A percentile compares a stretch with the other conserved stretches of the same genome.
Evolutionary conservation across 2,113 vertebrate genomes (phyloP).

Genomic region (Eptesicus fuscus): DNA sequence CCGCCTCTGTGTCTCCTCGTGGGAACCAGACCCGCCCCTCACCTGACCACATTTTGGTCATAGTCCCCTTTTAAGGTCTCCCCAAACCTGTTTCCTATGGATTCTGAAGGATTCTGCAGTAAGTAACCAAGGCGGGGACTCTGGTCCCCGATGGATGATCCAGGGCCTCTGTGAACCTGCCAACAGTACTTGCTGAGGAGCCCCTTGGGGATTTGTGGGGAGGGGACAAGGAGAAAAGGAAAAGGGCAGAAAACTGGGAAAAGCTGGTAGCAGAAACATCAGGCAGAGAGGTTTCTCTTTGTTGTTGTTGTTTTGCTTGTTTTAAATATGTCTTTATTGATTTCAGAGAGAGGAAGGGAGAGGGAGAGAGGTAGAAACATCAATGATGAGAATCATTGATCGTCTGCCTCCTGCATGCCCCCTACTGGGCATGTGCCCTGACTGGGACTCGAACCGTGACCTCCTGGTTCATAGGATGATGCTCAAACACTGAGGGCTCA

Average conservation of each 20-base stretch:
- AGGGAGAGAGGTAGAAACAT: too few relatives aligned
- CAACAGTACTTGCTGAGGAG: not conserved
- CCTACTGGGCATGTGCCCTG: too few relatives aligned
- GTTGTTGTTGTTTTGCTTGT: too few relatives aligned
- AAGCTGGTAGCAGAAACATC: not conserved
- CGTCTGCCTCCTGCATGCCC: too few relatives aligned
- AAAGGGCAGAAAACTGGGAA: not conserved
- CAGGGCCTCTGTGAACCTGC: not conserved
- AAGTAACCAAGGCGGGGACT: not conserved
- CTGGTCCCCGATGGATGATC: not conserved
- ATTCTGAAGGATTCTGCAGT: rapidly evolving
- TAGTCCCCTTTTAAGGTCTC: not conserved
- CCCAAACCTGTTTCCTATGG: not conserved
- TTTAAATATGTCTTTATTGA: too few relatives aligned
- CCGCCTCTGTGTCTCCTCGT: not conserved
- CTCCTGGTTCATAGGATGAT: too few relatives aligned
- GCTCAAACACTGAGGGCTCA: not conserved
- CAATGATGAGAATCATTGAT: too few relatives aligned
- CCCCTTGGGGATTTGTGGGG: not conserved
- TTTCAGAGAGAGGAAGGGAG: too few relatives aligned
- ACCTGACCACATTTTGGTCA: not conserved
- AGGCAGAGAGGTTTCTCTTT: not conserved
- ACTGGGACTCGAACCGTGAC: too few relatives aligned
- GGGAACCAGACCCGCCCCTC: not conserved
- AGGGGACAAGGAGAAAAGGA: not conserved